Base-by-base conservation (phyloP, 2,113 vertebrate genomes). In the Empidonax alnorum region DNA sequence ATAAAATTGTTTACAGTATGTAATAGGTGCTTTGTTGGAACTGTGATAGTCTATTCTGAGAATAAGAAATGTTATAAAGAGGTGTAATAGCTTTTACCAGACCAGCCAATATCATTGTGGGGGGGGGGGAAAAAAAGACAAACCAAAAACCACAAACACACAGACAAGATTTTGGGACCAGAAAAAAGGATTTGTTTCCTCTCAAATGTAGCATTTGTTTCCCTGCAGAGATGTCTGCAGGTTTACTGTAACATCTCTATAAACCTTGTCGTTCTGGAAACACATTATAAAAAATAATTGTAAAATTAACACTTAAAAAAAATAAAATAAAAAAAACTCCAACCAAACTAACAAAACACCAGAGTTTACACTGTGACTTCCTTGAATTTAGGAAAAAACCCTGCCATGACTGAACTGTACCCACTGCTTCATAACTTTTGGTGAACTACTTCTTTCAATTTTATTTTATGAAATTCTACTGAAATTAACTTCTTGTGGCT, bases 401-500 rank as follows among this genome's bases (percentile, higher is more conserved):
- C 28, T 74, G 28, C 15, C 46, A 75, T 19, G 21, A 77, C 8
- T 53, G 24, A 31, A n/a, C 47, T 42, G 27, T 53, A 68, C 41
- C 66, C 31, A 46, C 50, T 65, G 42, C 42, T 75, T 52, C 68
- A 12, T 66, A 73, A 88, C 81, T 92, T 96, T 55, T 3, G 1
- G 31, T 93, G 75, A 96, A 93, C 72, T 10, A 86, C 72, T 95
- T 30, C 46, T 96, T 97, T 98, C 97, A 98, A 97, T 97, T 97
- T 98, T 97, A 98, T 94, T 97, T 98, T 95, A 94, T 93, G 92
- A 98, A 96, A 98, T 93, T 97, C 96, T 97, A 96, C 91, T 97
- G 97, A 98, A 98, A 98, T 96, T 98, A 98, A 97, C 85, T 94
- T 95, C 83, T 90, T 89, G 56, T 83, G 97, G 87, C 90, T 92